Evolutionary conservation across 1,140 invertebrate species (phyloP), one percentile per base, ranked within the genome.

Genomic region (Oedothorax gibbosus): DNA sequence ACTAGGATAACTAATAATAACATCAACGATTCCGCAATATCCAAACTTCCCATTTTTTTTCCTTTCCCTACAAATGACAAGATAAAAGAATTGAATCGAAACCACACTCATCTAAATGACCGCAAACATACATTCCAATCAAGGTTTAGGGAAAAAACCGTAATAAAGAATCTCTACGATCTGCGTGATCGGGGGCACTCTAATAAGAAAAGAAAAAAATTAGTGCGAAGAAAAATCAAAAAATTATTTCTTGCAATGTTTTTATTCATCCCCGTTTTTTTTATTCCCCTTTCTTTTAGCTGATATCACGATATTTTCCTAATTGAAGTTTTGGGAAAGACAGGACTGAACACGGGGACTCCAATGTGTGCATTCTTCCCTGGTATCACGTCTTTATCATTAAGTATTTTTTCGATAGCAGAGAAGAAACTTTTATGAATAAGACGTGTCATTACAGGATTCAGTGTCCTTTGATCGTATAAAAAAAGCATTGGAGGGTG

Each of bases 341-440:
- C 65, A 68, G 20, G 18, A 14, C 18, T 3, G 60, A 20, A 68
- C 35, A 5, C 35, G 35, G 35, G 35, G 35, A 35, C 35, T 35
- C 5, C 35, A 35, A 35, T 35, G 35, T 35, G 35, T 35, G 35
- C 35, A 35, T 35, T 35, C 35, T 35, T 35, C 35, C 65, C 35
- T 68, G 11, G 18, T 21, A 68, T 68, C 65, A 68, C 65, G 65
- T 68, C 65, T 68, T 68, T 68, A 68, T 68, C 65, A 62, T 62
- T 62, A 68, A n/a, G 14, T n/a, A 21, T 18, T n/a, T 68, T n/a
- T 20, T 68, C 35, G 11, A n/a, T 68, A 12, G 11, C 14, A 18
- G 18, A 15, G 65, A 68, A 68, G 65, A 68, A 68, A 20, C 35
- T 68, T 68, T 68, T 68, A 68, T 68, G 65, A 68, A 68, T 68